These are phyloP conservation scores for Brenthis ino DNA, from an alignment of 2,888 invertebrate species.

Conservation along the genomic window DNA sequence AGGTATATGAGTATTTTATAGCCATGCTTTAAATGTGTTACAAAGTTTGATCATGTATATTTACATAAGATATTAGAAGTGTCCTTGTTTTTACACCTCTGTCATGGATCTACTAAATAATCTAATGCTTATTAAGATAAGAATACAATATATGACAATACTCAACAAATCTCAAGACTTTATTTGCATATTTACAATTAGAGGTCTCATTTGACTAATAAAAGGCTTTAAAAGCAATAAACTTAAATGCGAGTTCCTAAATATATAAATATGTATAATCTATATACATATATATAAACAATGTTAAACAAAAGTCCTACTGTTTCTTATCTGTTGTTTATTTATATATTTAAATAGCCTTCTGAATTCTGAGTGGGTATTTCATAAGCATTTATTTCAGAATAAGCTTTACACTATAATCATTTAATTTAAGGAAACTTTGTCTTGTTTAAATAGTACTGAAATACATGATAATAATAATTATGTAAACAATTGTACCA, in stretches of 20 bases:
- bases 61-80: constrained; percentile 11
- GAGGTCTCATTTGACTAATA: background rate
- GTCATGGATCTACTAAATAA: background rate
- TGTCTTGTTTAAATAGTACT: no score
- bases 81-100: background rate
- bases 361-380: background rate
- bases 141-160: background rate
- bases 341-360: background rate
- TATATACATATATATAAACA: background rate
- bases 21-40: no score
- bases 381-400: background rate
- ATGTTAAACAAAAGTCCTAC: background rate
- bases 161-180: background rate
- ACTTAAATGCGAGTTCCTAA: background rate
- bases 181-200: background rate
- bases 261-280: background rate
- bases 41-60: background rate
- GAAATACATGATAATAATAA: no score
- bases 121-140: constrained; percentile 11
- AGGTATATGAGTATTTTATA: background rate
- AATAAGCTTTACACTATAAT: background rate
- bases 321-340: constrained; percentile 3
- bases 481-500: no score
- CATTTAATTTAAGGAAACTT: background rate
- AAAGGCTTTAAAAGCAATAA: constrained; percentile 7